Conservation (phyloP, 2,797 vertebrate genomes). For the Dromococcyx pavoninus region DNA sequence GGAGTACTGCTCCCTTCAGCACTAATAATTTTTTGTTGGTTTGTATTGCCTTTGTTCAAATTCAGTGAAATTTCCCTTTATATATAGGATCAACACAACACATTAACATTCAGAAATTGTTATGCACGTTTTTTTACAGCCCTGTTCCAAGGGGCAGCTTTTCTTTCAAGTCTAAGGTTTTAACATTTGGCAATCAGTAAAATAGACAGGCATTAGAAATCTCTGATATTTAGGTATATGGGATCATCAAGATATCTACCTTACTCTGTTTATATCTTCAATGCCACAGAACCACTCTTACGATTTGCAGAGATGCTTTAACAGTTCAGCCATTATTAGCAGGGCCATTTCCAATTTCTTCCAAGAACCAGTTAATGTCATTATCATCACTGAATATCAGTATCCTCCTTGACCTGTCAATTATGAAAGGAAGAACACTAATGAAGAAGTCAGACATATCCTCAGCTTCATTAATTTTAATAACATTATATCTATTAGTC, state of each 20-base stretch:
- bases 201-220: not conserved
- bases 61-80: not conserved
- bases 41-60: not conserved
- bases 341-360: not conserved
- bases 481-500: not conserved
- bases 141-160: not conserved
- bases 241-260: not conserved
- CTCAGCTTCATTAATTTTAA: not conserved
- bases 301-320: not conserved
- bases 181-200: not conserved
- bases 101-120: not conserved
- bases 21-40: not conserved
- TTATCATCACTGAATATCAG: not conserved
- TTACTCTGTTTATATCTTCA: not conserved
- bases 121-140: too few species aligned
- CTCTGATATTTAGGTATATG: not conserved
- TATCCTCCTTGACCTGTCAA: not conserved
- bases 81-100: not conserved
- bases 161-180: not conserved
- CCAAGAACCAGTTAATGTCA: not conserved
- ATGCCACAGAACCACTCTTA: not conserved
- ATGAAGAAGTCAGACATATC: not conserved
- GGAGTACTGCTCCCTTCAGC: not conserved
- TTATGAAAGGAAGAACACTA: not conserved
- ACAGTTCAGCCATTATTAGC: not conserved